Percentiles rank a stretch among this genome's conserved stretches.
These are phyloP conservation scores for Orthosia gracilis DNA, from an alignment of 2,888 invertebrate species.

Conservation along the genomic window DNA sequence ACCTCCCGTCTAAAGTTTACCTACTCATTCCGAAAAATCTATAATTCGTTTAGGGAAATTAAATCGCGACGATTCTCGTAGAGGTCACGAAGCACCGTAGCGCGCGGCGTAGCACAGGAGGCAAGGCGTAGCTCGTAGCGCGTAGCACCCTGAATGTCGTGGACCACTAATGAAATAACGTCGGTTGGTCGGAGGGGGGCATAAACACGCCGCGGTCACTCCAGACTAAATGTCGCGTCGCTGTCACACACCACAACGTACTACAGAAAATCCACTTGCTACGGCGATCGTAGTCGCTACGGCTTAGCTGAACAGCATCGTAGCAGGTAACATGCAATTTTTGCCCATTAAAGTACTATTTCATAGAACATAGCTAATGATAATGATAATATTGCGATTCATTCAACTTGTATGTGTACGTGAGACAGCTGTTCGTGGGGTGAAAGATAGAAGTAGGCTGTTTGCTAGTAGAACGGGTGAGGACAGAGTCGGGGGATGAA, in stretches of 20 bases:
- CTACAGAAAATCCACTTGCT: neutral
- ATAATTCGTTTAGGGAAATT: neutral
- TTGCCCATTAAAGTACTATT: neutral
- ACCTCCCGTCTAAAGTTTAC: neutral
- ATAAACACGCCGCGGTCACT: slow-evolving; percentile 2
- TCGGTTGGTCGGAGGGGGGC: neutral
- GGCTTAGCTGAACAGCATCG: neutral
- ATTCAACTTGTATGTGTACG: too few species aligned
- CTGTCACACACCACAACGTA: neutral
- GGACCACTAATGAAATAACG: slow-evolving; percentile 12
- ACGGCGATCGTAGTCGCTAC: slow-evolving; percentile 1
- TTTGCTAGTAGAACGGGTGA: neutral
- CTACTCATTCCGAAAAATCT: neutral
- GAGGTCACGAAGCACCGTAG: neutral
- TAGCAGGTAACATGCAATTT: neutral
- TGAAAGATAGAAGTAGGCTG: neutral
- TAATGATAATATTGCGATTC: too few species aligned
- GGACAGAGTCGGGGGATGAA: neutral
- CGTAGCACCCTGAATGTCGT: slow-evolving; percentile 6
- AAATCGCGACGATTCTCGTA: slow-evolving; percentile 6
- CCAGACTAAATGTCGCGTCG: neutral
- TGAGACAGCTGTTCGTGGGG: too few species aligned
- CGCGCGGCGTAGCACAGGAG: slow-evolving; percentile 3
- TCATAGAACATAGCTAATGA: neutral
- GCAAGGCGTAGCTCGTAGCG: neutral